A percentile compares a stretch with the other conserved stretches of the same genome.
phyloP scores from a whole-genome alignment of 2,797 vertebrate species.

The Chrysocyon brachyurus region DNA sequence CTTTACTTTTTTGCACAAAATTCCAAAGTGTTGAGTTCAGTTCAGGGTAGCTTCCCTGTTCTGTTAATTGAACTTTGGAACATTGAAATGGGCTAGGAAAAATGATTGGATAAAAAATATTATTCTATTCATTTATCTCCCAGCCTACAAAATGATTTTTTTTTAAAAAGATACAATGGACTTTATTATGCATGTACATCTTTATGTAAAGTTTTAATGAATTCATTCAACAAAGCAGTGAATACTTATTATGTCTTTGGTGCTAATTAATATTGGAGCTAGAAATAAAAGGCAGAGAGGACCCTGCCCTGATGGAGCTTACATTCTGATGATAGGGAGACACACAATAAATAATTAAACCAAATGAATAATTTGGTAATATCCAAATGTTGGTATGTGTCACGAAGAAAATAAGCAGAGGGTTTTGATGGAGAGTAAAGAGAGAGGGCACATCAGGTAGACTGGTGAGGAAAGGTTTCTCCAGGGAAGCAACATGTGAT shows the following conservation, averaged over 20 bases:
- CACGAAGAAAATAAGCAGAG: not conserved
- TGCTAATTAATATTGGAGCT: not conserved
- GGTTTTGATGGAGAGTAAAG: not conserved
- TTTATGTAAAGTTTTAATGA: conserved; percentile 38
- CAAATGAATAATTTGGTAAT: not conserved
- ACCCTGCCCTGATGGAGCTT: not conserved
- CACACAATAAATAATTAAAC: not conserved
- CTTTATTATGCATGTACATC: not conserved
- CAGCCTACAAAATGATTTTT: conserved; percentile 60
- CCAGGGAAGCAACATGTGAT: not conserved
- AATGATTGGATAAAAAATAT: conserved; percentile 70
- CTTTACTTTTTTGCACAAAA: not conserved
- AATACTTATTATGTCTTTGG: not conserved
- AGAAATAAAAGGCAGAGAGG: not conserved
- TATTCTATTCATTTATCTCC: conserved; percentile 73
- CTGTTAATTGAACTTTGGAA: conserved; percentile 79
- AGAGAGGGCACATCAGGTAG: not conserved
- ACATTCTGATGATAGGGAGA: not conserved
- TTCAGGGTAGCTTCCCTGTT: conserved; percentile 71
- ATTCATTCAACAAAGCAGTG: not conserved
- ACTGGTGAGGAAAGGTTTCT: not conserved
- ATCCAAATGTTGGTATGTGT: not conserved
- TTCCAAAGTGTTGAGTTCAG: conserved; percentile 80
- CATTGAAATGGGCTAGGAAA: conserved; percentile 69
- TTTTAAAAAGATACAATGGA: not conserved